Evolutionary conservation across 2,113 vertebrate species (phyloP).

Genomic region (Nannospalax galili): DNA sequence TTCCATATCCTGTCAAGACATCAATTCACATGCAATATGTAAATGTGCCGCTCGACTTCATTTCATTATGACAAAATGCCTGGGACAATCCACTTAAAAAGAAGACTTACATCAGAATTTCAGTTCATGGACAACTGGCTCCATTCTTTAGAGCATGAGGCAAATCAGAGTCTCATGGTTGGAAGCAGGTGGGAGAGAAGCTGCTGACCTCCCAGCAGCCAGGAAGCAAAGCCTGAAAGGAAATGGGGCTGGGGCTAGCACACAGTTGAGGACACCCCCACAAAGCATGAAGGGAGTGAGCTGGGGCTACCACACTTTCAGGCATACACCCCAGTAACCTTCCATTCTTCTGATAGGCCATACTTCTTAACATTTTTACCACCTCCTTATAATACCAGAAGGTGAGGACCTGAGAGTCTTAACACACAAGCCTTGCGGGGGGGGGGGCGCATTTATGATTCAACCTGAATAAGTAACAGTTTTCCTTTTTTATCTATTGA

Average conservation of each 20-base stretch:
- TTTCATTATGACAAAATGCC: neutral
- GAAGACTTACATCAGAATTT: neutral
- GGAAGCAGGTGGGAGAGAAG: fast-evolving
- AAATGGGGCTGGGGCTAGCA: too few species aligned
- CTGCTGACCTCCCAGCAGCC: neutral
- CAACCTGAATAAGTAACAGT: neutral
- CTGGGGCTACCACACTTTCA: too few species aligned
- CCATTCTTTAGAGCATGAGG: neutral
- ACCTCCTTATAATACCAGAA: too few species aligned
- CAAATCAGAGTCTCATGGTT: too few species aligned
- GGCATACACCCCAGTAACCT: neutral
- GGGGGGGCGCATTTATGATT: neutral
- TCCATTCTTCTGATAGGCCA: too few species aligned
- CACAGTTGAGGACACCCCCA: too few species aligned
- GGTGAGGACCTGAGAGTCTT: neutral
- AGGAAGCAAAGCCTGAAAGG: too few species aligned
- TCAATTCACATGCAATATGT: neutral
- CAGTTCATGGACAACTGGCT: neutral
- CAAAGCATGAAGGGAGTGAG: too few species aligned
- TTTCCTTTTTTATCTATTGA: conserved; percentile 7
- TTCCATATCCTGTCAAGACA: neutral
- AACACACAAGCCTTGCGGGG: neutral
- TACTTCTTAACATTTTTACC: neutral
- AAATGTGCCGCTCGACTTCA: neutral
- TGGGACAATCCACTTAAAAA: neutral